Evolutionary conservation across 2,113 vertebrate species (phyloP), one percentile per base, ranked within the genome.

Genomic region (Microtus richardsoni): DNA sequence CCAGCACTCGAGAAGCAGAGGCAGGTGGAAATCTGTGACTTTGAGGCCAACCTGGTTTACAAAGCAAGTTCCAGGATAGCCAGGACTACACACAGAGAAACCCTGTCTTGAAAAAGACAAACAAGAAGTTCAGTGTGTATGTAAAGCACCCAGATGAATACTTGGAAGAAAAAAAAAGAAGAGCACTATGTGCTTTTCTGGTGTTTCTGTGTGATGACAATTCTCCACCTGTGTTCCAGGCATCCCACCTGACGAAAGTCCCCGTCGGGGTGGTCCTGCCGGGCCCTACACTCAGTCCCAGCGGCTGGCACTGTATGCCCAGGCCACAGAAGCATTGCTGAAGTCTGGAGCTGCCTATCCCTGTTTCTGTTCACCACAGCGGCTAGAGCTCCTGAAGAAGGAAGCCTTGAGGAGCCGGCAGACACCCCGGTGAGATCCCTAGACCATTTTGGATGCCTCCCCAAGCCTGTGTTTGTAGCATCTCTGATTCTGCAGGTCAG

Each of bases 201-300:
- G 52, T 6, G 2, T 33, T 36, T 5, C 10, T 28, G 0, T 47
- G 49, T 39, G 30, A 64, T n/a, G 5, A 17, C 10, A 7, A 9
- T 33, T 47, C 49, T 84, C 3, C 22, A 3, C 33, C 30, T 87
- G 12, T 88, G 64, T 85, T 54, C 13, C 97, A 99, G 99, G 99
- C 9, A 98, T 99, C 16, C 95, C 99, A 9, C 99, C 99, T 0
- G 99, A 99, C 4, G 99, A 99, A 98, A 99, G 99, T 93, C 99
- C 99, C 49, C 98, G 98, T 16, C 98, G 70, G 0, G 99, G 99
- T 0, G 99, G 99, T 2, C 91, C 98, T 0, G 91, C 88, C 0
- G 99, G 99, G 5, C 99, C 99, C 0, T 99, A 99, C 95, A 97
- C 98, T 89, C 99, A 99, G 96, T 99, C 99, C 0, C 98, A 97